phyloP scores from a whole-genome alignment of 2,888 invertebrate genomes.

The Yponomeuta malinellus region DNA sequence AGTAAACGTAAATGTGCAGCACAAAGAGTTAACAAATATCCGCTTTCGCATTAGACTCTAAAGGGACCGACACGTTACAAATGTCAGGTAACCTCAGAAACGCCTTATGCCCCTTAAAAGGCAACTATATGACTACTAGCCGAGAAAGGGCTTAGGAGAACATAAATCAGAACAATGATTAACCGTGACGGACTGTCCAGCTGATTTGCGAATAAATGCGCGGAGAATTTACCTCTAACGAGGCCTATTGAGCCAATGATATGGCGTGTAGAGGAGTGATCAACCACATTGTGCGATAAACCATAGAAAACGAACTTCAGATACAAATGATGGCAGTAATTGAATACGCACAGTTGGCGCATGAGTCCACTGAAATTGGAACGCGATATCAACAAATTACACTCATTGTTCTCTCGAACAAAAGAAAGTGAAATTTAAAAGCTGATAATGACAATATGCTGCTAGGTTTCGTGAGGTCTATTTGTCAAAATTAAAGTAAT shows the following conservation, averaged over 20 bases:
- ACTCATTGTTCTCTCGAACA: conserved; percentile 7
- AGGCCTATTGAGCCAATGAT: conserved; percentile 50
- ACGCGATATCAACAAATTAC: conserved; percentile 10
- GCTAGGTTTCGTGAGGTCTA: not conserved
- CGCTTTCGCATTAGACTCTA: conserved; percentile 7
- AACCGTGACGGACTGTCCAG: conserved; percentile 54
- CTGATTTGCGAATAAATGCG: conserved; percentile 46
- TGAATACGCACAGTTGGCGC: too few relatives aligned
- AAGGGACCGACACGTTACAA: conserved; percentile 18
- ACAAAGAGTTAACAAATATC: not conserved
- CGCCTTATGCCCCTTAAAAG: conserved; percentile 24
- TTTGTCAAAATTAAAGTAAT: not conserved
- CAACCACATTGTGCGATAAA: conserved; percentile 17
- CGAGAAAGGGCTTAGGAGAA: conserved; percentile 14
- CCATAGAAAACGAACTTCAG: conserved; percentile 7
- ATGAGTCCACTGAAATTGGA: not conserved
- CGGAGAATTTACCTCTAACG: conserved; percentile 53
- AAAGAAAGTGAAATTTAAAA: conserved; percentile 5
- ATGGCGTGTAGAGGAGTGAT: conserved; percentile 17
- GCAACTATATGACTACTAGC: conserved; percentile 22
- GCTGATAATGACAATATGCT: conserved; percentile 17
- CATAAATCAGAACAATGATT: conserved; percentile 53
- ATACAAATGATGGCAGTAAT: not conserved
- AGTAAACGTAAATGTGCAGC: not conserved
- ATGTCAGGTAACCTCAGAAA: conserved; percentile 21